Conservation (phyloP, 2,113 vertebrate species). For the Myrmecobius fasciatus region DNA sequence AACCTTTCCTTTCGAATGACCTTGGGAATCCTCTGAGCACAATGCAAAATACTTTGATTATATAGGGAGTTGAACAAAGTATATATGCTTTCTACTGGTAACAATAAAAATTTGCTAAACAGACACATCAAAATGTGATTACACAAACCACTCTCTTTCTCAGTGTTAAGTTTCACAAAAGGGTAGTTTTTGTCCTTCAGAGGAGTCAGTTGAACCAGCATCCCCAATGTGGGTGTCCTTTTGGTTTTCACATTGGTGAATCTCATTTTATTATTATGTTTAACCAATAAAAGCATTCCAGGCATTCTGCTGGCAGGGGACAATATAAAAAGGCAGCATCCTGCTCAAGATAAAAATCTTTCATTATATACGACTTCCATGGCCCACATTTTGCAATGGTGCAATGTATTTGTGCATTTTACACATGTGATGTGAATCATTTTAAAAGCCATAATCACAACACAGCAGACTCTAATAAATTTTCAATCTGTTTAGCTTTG, state of each 20-base stretch:
- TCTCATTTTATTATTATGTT: slow-evolving; percentile 72
- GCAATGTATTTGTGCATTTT: slow-evolving; percentile 70
- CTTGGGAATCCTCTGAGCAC: neutral
- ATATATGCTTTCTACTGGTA: slow-evolving; percentile 9
- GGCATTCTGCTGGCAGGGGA: slow-evolving; percentile 54
- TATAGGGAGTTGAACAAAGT: slow-evolving; percentile 30
- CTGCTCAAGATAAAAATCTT: slow-evolving; percentile 64
- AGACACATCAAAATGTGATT: slow-evolving; percentile 38
- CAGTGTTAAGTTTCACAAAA: slow-evolving; percentile 58
- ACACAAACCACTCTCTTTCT: slow-evolving; percentile 38
- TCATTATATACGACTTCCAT: slow-evolving; percentile 58
- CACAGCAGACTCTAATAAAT: slow-evolving; percentile 72
- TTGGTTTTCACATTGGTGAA: slow-evolving; percentile 47
- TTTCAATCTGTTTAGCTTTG: slow-evolving; percentile 76
- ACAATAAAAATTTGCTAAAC: slow-evolving; percentile 39
- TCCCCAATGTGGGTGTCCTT: slow-evolving; percentile 61
- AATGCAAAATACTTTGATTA: slow-evolving; percentile 8
- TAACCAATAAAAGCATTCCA: slow-evolving; percentile 62
- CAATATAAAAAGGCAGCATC: slow-evolving; percentile 60
- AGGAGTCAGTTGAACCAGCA: slow-evolving; percentile 65
- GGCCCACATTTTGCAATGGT: slow-evolving; percentile 57
- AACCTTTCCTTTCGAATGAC: neutral
- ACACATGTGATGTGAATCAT: slow-evolving; percentile 71
- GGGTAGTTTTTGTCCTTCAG: slow-evolving; percentile 46
- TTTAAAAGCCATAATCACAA: slow-evolving; percentile 71